Base-by-base conservation (phyloP, 2,113 vertebrate species). In the Nanorana parkeri region DNA sequence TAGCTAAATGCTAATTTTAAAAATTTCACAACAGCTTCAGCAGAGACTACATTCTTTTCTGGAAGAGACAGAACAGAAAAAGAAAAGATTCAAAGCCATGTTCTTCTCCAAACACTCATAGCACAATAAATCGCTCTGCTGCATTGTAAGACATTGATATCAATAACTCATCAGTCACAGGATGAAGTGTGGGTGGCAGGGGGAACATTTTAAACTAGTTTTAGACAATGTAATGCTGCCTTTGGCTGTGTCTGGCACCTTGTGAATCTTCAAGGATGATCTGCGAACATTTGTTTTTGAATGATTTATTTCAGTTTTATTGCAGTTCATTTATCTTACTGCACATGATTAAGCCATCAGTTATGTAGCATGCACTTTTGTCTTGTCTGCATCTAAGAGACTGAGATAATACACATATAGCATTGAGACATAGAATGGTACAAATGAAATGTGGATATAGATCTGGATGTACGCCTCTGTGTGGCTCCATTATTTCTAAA, bases 1-100 rank as follows among this genome's bases (percentile, higher is more conserved):
- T 95, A 97, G 78, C 87, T 94, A 89, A 96, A 96, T 84, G 96
- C 88, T 84, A 97, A 85, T 86, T 98, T 99, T 68, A 93, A 77
- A 86, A 99, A 97, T 88, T 92, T 94, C 85, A 97, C 87, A 2
- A 93, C 94, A 84, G 94, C 93, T 55, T 89, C 87, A 87, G 93
- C 74, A 71, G 95, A 91, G 60, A 99, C 89, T 2, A 86, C 83
- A 80, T 93, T 89, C 84, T 92, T 91, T 80, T 92, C 96, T 97
- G 78, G 21, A 88, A 75, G 16, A 64, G 19, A 81, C 61, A 73
- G n/a, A 58, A 64, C 11, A 32, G 21, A 64, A 17, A 67, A 67
- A 32, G 65, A 67, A 36, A 68, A 79, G 47, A 79, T 15, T 36
- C n/a, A 68, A 56, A 78, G n/a, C 47, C 19, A 68, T 58, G 65